These are phyloP conservation scores for Beris chalybata DNA, from an alignment of 2,888 invertebrate genomes.

Conservation along the genomic window DNA sequence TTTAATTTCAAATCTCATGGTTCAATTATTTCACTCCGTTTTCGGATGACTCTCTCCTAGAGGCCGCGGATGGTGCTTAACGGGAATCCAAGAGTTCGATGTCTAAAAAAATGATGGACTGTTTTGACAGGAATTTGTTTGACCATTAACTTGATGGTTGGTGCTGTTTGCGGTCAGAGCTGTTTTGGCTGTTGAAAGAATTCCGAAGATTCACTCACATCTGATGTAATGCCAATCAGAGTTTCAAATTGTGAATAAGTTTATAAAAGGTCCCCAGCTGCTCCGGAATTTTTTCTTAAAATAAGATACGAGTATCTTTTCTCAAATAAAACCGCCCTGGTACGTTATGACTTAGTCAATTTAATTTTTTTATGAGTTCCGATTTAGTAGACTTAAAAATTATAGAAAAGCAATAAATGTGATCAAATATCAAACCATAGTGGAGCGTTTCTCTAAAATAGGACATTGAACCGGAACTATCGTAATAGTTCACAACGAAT, in stretches of 20 bases:
- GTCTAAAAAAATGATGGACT: slow-evolving; percentile 38
- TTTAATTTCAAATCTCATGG: slow-evolving; percentile 40
- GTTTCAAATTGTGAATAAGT: slow-evolving; percentile 16
- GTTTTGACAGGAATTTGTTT: slow-evolving; percentile 37
- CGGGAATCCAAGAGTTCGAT: slow-evolving; percentile 34
- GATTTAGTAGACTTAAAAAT: background rate
- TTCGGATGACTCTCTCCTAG: slow-evolving; percentile 18
- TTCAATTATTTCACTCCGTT: slow-evolving; percentile 37
- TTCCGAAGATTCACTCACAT: slow-evolving; percentile 25
- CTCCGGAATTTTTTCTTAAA: slow-evolving; percentile 22
- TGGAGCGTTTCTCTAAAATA: too few relatives aligned
- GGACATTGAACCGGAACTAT: too few relatives aligned
- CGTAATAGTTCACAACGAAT: too few relatives aligned
- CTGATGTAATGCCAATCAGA: slow-evolving; percentile 26
- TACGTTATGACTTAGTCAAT: slow-evolving; percentile 10
- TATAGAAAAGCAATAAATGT: background rate
- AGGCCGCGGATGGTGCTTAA: slow-evolving; percentile 20
- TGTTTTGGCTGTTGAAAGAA: slow-evolving; percentile 26
- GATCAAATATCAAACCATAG: too few relatives aligned
- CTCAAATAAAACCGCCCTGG: slow-evolving; percentile 11
- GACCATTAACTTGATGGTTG: slow-evolving; percentile 26
- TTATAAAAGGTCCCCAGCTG: slow-evolving; percentile 19
- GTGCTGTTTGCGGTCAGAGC: slow-evolving; percentile 15
- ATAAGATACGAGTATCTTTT: slow-evolving; percentile 10
- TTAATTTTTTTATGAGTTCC: background rate